Percentiles rank a stretch among this genome's conserved stretches.
phyloP scores from a whole-genome alignment of 2,888 invertebrate genomes.

The Campaea margaritaria region DNA sequence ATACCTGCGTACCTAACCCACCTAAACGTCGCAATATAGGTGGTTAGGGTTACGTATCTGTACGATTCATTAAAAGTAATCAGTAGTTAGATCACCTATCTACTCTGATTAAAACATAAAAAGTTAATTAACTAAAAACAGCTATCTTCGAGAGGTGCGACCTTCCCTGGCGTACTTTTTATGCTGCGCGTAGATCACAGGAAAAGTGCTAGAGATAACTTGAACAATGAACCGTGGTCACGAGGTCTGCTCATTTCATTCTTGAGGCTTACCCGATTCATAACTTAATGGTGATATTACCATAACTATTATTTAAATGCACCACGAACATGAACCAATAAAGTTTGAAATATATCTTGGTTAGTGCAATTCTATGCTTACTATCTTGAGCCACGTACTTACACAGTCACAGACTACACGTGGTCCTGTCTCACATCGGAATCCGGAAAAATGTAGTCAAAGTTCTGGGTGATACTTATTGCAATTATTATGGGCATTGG shows the following conservation, averaged over 20 bases:
- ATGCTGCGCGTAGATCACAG: slow-evolving; percentile 14
- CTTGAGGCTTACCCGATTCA: slow-evolving; percentile 38
- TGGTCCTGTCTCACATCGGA: neutral
- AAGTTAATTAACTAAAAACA: slow-evolving; percentile 24
- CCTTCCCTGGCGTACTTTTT: slow-evolving; percentile 28
- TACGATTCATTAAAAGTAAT: too few species aligned
- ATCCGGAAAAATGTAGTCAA: too few species aligned
- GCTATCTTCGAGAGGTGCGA: slow-evolving; percentile 30
- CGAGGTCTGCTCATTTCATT: slow-evolving; percentile 51
- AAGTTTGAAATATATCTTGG: neutral
- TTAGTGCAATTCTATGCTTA: too few species aligned
- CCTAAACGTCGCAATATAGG: too few species aligned
- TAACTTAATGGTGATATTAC: slow-evolving; percentile 34
- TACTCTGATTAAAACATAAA: slow-evolving; percentile 7
- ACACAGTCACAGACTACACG: too few species aligned
- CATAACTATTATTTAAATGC: neutral
- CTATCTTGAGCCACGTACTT: neutral
- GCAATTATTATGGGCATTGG: too few species aligned
- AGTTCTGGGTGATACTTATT: too few species aligned
- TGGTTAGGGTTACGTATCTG: neutral
- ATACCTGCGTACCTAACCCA: too few species aligned
- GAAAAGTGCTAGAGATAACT: slow-evolving; percentile 23
- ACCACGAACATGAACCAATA: neutral
- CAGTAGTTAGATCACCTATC: neutral
- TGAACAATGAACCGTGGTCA: slow-evolving; percentile 50